Evolutionary conservation across 2,113 vertebrate species (phyloP), one percentile per base, ranked within the genome.

Genomic region (Protobothrops mucrosquamatus): DNA sequence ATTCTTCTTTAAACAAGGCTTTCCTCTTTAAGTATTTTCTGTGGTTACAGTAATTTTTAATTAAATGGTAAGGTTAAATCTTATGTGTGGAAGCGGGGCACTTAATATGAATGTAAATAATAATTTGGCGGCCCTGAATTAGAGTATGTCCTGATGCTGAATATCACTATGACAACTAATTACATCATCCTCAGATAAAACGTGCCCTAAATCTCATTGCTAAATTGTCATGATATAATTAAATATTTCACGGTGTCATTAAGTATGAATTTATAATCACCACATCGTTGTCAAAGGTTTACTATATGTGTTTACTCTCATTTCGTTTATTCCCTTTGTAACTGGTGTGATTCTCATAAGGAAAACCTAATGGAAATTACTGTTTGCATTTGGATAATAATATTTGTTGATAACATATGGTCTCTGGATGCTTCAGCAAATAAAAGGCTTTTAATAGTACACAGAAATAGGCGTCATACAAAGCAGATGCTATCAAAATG

Each of bases 391-490:
- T 97, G 96, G 97, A 97, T 98, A 97, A 97, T 96, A 98, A 97
- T 97, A 98, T 98, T 98, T 98, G 97, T 97, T 97, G 97, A 97
- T 97, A 98, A 96, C 98, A 98, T 98, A 98, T 98, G 98, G 98
- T 98, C 97, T 97, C 96, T 96, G 95, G 97, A 97, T 96, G 96
- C 97, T 98, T 98, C 97, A 87, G 96, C 98, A 98, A 98, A 98
- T 98, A 98, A 97, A 97, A 97, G 95, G 94, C 97, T 98, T 98
- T 98, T 98, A 98, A 97, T 97, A 98, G 98, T 98, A 98, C 98
- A 97, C 97, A 98, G 97, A 97, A 97, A 97, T 96, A 96, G 34
- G 97, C 95, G 92, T 95, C 97, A 69, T 89, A 94, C 88, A 94
- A 96, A 98, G 97, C 97, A 98, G 97, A 97, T 97, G 97, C 97